Evolutionary conservation across 2,797 vertebrate species (phyloP).

Genomic region (Poecilia velifera): DNA sequence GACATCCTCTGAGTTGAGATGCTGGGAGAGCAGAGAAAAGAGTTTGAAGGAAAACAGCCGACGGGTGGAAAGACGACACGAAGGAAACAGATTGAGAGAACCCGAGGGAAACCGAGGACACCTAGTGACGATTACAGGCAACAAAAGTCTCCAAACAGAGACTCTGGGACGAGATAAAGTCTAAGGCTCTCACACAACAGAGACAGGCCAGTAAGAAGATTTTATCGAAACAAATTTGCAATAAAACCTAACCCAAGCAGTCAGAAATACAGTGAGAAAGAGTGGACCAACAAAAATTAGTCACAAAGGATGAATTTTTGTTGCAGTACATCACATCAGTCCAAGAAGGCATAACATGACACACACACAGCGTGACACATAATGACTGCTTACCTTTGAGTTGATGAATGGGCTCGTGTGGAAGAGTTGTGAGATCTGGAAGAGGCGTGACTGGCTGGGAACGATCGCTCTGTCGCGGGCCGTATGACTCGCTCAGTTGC

Average conservation of each 20-base stretch:
- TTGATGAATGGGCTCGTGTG: constrained; percentile 93
- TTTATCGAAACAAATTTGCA: background rate
- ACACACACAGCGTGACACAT: no score
- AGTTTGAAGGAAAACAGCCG: background rate
- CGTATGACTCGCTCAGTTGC: constrained; percentile 92
- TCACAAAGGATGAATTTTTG: background rate
- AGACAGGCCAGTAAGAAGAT: background rate
- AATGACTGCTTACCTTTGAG: constrained; percentile 83
- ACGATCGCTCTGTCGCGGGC: constrained; percentile 90
- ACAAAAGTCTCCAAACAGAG: background rate
- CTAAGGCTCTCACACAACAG: background rate
- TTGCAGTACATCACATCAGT: background rate
- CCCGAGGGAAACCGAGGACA: background rate
- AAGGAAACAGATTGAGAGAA: background rate
- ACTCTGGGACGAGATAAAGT: background rate
- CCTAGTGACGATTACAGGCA: background rate
- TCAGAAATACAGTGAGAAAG: background rate
- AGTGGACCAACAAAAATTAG: background rate
- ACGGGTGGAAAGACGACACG: background rate
- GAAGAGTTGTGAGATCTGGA: constrained; percentile 97
- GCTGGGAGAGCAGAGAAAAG: background rate
- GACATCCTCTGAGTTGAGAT: background rate
- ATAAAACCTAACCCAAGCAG: background rate
- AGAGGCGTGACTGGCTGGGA: constrained; percentile 93
- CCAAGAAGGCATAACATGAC: background rate